Evolutionary conservation across 2,797 vertebrate genomes (phyloP), one percentile per base, ranked within the genome.

Genomic region (Clamator glandarius): DNA sequence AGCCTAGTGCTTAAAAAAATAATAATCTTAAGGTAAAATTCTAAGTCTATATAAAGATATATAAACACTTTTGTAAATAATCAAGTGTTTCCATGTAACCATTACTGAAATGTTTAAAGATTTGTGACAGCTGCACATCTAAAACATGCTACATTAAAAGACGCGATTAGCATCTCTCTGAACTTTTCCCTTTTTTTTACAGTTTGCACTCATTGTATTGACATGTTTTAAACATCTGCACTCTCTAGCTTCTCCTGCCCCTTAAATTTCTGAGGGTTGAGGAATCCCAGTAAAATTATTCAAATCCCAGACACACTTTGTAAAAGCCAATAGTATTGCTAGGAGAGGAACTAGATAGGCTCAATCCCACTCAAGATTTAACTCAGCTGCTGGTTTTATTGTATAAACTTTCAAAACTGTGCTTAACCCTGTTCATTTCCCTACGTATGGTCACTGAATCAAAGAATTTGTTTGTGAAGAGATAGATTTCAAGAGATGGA

Each of bases 251-350:
- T 77, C 50, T 58, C 19, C 58, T 33, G 52, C 28, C 41, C 48
- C 35, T 84, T 80, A 89, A 80, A 87, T 76, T 91, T 91, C 69
- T 68, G 57, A 89, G 48, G 10, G 36, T 87, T 77, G 62, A 77
- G 39, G 35, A 67, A 25, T 41, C n/a, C 41, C 58, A 39, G 58
- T 39, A 42, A 58, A 75, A 79, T 59, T 23, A 57, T 50, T 80
- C 68, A 50, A 89, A 74, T 42, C 63, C 50, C 64, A 94, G 74
- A 64, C 26, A n/a, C 13, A 46, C 25, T 87, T 89, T 80, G 41
- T 89, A 83, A 78, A 77, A 87, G 44, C 12, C 68, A 74, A 63
- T 12, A 86, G 59, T 41, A 70, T n/a, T 70, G 61, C 72, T 51
- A 36, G 52, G n/a, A 58, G 41, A 84, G 68, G 35, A 63, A 12